Base-by-base conservation (phyloP, 1,140 invertebrate species). In the Megathymus violae region DNA sequence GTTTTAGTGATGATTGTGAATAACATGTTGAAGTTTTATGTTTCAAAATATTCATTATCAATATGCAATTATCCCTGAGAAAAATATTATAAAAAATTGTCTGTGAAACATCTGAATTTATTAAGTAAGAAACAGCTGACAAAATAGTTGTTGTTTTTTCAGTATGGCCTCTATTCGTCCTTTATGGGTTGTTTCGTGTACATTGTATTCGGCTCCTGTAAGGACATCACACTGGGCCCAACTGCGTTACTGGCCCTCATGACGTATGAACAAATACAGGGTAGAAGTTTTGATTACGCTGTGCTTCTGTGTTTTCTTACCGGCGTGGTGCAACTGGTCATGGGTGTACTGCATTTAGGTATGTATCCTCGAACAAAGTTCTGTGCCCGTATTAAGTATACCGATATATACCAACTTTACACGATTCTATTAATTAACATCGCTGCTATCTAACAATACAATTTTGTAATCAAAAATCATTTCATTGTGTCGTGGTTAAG, bases 101-200 rank as follows among this genome's bases (percentile, higher is more conserved):
- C n/a, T n/a, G n/a, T n/a, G n/a, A n/a, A n/a, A n/a, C n/a, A n/a
- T n/a, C n/a, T n/a, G 4, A 19, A 17, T 10, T 2, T 0, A 47
- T 9, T 1, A 4, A 31, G 1, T 31, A 31, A 31, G 27, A 54
- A n/a, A 11, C 15, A 22, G 36, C 17, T 17, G 13, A 41, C 19
- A 44, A 17, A 14, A 13, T 44, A n/a, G 10, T 74, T 74, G n/a
- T n/a, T n/a, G n/a, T 74, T 68, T 73, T 93, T 94, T 46, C 91
- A 97, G 94, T 97, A 97, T 86, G 97, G 97, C 0, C 91, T 99
- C 4, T 98, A 98, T 85, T 97, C 97, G 0, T 96, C 97, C 0
- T 98, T 98, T 85, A 94, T 98, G 91, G 97, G 97, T 3, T 97
- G 96, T 69, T 96, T 98, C 82, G 92, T 98, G n/a, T 99, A 98